Evolutionary conservation across 2,888 invertebrate genomes (phyloP).

Genomic region (Panzeria rudis): DNA sequence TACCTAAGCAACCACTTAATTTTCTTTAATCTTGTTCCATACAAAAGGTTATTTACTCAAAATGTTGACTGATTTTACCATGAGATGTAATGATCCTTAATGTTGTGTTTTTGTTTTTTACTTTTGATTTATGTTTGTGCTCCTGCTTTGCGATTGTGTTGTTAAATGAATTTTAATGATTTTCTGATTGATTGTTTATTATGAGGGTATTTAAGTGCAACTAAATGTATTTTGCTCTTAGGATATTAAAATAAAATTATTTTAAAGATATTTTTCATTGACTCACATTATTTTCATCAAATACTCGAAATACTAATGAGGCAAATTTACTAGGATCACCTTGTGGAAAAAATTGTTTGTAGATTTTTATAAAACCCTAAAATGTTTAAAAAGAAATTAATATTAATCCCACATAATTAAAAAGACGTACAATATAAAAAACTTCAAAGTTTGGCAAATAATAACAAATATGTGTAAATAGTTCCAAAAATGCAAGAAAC

Average conservation of each 20-base stretch:
- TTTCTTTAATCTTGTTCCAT: neutral
- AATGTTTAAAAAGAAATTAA: conserved; percentile 74
- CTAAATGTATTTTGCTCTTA: neutral
- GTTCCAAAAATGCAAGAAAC: neutral
- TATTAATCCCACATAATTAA: neutral
- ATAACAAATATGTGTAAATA: neutral
- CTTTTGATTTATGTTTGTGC: neutral
- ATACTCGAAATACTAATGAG: conserved; percentile 98
- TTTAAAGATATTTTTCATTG: conserved; percentile 33
- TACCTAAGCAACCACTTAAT: neutral
- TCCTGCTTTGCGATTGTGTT: neutral
- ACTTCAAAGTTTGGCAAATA: neutral
- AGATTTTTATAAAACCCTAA: conserved; percentile 99
- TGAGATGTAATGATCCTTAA: neutral
- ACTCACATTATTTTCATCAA: conserved; percentile 99
- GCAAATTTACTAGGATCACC: conserved; percentile 99
- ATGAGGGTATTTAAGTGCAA: neutral
- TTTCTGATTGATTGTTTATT: conserved; percentile 14
- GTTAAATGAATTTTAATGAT: conserved; percentile 3
- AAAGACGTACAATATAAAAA: neutral
- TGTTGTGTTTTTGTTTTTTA: neutral
- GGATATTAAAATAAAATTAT: neutral
- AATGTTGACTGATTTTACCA: conserved; percentile 1
- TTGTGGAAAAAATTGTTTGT: conserved; percentile 99
- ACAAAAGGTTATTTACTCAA: neutral